Evolutionary conservation across 2,113 vertebrate species (phyloP).

Genomic region (Neolamprologus modestus): DNA sequence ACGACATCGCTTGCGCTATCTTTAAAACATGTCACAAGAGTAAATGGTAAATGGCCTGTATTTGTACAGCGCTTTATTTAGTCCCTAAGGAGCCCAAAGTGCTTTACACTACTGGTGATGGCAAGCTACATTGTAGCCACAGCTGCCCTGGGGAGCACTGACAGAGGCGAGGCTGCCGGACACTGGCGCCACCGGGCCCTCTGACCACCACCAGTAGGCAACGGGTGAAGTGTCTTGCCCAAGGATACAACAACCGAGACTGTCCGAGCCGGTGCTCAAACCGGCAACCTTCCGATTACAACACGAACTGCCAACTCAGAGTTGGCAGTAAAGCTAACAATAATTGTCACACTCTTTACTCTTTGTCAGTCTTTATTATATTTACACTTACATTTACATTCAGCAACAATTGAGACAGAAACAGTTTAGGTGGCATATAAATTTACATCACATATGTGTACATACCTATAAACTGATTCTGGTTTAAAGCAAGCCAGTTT

Average conservation of each 20-base stretch:
- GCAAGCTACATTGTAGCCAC: neutral
- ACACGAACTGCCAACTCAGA: neutral
- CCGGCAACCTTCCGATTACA: neutral
- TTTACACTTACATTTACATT: slow-evolving; percentile 11
- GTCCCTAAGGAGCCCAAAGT: accelerated
- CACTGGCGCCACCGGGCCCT: neutral
- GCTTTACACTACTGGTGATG: neutral
- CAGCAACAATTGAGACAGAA: neutral
- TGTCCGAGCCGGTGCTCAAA: accelerated
- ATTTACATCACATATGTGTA: neutral
- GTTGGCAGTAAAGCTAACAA: neutral
- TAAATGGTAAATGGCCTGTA: neutral
- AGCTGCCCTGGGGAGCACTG: accelerated
- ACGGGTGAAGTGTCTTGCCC: neutral
- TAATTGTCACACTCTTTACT: neutral
- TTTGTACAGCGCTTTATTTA: neutral
- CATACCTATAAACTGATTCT: neutral
- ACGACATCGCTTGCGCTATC: neutral
- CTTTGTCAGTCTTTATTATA: slow-evolving; percentile 22
- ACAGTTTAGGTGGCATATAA: neutral
- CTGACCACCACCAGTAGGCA: neutral
- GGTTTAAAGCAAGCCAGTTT: neutral
- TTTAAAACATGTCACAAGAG: neutral
- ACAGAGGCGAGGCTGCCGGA: neutral
- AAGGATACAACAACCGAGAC: neutral